These are phyloP conservation scores for Psammodynastes pulverulentus DNA, from an alignment of 2,113 vertebrate genomes.

Conservation along the genomic window DNA sequence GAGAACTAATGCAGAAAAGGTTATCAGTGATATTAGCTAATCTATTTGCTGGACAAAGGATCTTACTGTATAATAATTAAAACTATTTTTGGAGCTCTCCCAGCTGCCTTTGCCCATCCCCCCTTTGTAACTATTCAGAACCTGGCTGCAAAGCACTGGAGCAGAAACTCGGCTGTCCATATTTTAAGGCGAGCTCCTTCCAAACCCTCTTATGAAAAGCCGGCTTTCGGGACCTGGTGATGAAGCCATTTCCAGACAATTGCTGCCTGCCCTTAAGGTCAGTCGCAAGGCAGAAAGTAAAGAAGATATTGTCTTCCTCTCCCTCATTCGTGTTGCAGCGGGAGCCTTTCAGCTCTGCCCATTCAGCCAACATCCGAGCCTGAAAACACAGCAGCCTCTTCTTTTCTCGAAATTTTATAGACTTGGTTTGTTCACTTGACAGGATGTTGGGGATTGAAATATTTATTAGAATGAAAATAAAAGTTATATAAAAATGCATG, in stretches of 20 bases:
- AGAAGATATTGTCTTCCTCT: conserved; percentile 15
- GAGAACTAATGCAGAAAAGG: conserved; percentile 54
- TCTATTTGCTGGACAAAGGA: conserved; percentile 66
- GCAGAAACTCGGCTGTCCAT: conserved; percentile 58
- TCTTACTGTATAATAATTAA: conserved; percentile 71
- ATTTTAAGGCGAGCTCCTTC: conserved; percentile 56
- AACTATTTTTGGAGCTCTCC: conserved; percentile 55
- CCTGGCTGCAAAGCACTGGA: conserved; percentile 54
- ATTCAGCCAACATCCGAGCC: not conserved
- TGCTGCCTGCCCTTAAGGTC: conserved; percentile 34
- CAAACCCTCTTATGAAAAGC: conserved; percentile 57
- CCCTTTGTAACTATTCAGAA: conserved; percentile 62
- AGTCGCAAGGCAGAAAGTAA: conserved; percentile 13
- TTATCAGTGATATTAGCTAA: conserved; percentile 65
- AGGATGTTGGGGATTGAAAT: not conserved
- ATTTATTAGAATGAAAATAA: not conserved
- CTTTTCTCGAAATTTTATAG: not conserved
- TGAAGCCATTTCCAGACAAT: conserved; percentile 49
- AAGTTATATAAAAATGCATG: not conserved
- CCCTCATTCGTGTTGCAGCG: conserved; percentile 5
- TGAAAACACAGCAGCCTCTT: not conserved
- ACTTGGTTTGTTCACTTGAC: not conserved
- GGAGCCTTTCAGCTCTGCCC: conserved; percentile 8
- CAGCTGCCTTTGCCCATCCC: conserved; percentile 33
- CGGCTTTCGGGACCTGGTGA: conserved; percentile 38